These are phyloP conservation scores for Orchesellides sinensis DNA, from an alignment of 2,888 invertebrate species.

Conservation along the genomic window DNA sequence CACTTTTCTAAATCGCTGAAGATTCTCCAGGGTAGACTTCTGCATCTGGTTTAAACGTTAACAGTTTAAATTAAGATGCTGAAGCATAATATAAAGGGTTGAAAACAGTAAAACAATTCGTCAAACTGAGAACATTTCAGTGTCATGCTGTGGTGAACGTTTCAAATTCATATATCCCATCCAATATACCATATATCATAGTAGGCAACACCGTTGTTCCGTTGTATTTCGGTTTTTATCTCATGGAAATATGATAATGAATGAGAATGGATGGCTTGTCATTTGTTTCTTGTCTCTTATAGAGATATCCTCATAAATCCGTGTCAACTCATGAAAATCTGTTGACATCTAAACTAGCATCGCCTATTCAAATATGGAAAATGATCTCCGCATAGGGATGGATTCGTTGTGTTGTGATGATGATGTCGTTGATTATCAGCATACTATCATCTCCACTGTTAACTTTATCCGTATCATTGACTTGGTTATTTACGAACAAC, in stretches of 20 bases:
- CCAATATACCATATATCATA: too few species aligned
- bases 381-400: not conserved
- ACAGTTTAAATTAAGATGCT: too few species aligned
- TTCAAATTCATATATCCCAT: too few species aligned
- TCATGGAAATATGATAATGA: slow-evolving; percentile 57
- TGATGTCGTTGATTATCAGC: slow-evolving; percentile 26
- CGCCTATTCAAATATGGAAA: slow-evolving; percentile 51
- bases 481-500: not conserved
- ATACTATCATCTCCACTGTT: not conserved
- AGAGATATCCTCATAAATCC: slow-evolving; percentile 55
- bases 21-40: too few species aligned
- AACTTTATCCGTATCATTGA: not conserved
- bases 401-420: too few species aligned
- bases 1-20: too few species aligned
- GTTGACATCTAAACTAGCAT: slow-evolving; percentile 55
- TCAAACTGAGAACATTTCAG: too few species aligned
- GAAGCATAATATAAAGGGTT: too few species aligned
- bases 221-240: slow-evolving; percentile 28
- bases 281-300: slow-evolving; percentile 62
- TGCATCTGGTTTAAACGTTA: too few species aligned
- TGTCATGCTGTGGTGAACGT: too few species aligned
- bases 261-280: slow-evolving; percentile 60
- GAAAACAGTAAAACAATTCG: too few species aligned
- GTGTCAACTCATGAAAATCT: slow-evolving; percentile 59
- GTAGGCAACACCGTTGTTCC: too few species aligned